Evolutionary conservation across 2,797 vertebrate genomes (phyloP).

Genomic region (Phoebastria nigripes): DNA sequence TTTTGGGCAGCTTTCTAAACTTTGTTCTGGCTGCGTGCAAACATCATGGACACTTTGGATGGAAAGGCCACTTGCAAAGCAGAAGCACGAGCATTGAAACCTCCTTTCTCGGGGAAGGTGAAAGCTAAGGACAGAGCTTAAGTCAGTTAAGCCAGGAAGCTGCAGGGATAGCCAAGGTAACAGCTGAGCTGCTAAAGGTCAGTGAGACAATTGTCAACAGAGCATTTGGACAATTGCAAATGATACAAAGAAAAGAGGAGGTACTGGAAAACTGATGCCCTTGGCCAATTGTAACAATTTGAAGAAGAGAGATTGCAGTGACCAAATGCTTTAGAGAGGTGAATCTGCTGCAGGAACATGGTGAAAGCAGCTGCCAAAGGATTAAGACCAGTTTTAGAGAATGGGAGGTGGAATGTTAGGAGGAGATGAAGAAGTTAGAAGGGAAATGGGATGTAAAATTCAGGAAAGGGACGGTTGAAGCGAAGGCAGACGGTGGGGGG

Average conservation of each 20-base stretch:
- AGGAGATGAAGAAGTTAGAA: constrained; percentile 19
- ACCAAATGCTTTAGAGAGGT: neutral
- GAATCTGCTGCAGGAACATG: neutral
- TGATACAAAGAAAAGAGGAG: neutral
- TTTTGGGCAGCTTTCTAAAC: neutral
- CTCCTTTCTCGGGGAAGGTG: neutral
- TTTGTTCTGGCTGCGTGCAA: neutral
- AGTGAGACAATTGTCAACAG: neutral
- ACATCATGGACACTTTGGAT: rapidly evolving
- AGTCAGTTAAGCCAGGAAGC: neutral
- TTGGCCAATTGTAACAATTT: neutral
- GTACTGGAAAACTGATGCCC: neutral
- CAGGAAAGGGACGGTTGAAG: constrained; percentile 7
- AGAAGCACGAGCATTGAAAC: neutral
- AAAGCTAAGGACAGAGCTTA: neutral
- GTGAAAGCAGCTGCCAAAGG: neutral
- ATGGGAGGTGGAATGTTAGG: neutral
- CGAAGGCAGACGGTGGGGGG: neutral
- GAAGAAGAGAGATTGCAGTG: neutral
- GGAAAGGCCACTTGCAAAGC: neutral
- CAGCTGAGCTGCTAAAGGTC: constrained; percentile 9
- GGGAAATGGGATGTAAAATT: constrained; percentile 33
- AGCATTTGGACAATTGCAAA: neutral
- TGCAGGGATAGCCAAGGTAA: neutral
- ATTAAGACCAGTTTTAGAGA: neutral